Percentiles rank a stretch among this genome's conserved stretches.
Evolutionary conservation across 2,113 vertebrate genomes (phyloP).

Genomic region (Physeter macrocephalus): DNA sequence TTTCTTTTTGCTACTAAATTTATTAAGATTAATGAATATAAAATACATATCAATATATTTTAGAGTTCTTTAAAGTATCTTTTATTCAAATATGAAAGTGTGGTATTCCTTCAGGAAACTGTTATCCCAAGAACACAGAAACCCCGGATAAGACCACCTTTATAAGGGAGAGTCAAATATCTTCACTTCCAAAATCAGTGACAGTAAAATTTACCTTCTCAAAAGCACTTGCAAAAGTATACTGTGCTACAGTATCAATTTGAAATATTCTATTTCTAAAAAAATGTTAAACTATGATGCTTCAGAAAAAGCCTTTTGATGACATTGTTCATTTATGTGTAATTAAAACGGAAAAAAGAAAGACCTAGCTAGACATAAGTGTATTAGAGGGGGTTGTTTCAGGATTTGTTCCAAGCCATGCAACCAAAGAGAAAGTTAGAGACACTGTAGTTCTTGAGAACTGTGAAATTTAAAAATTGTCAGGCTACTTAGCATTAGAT

Average conservation of each 20-base stretch:
- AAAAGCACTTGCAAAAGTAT: not conserved
- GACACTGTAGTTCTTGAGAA: not conserved
- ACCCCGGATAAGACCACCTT: not conserved
- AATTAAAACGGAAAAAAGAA: not conserved
- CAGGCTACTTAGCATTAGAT: not conserved
- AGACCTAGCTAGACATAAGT: not conserved
- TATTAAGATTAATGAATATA: not conserved
- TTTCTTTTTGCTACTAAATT: not conserved
- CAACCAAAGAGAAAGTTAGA: not conserved
- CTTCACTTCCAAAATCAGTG: not conserved
- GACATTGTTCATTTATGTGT: not conserved
- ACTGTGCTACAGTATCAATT: not conserved
- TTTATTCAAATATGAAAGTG: slow-evolving; percentile 15
- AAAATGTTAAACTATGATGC: not conserved
- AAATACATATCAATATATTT: not conserved
- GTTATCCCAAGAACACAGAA: not conserved
- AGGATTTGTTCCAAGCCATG: not conserved
- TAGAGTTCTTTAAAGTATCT: not conserved
- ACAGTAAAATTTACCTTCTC: not conserved
- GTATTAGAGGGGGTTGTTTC: not conserved
- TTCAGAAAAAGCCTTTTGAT: not conserved
- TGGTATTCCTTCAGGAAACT: not conserved
- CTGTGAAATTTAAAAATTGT: not conserved
- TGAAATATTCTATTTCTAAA: not conserved
- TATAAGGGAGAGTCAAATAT: not conserved